Evolutionary conservation across 1,140 invertebrate species (phyloP).

Genomic region (Aradophagus sp.): DNA sequence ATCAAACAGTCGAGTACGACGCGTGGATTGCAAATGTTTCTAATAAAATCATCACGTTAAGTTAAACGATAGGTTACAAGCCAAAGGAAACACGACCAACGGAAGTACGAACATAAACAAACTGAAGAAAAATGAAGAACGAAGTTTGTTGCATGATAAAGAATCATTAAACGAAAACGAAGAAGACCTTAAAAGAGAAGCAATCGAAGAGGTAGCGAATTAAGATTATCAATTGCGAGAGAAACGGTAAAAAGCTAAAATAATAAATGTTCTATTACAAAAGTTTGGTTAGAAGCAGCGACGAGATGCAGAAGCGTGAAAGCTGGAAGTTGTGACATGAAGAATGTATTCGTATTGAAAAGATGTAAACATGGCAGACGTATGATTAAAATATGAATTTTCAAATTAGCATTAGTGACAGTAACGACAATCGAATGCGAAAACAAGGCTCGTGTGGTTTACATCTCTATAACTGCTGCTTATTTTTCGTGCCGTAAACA

Average conservation of each 20-base stretch:
- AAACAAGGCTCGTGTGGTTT: conserved; percentile 18
- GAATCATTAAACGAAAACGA: conserved; percentile 40
- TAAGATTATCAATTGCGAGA: conserved; percentile 61
- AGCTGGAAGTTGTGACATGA: conserved; percentile 63
- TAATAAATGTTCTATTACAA: conserved; percentile 58
- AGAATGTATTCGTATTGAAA: conserved; percentile 28
- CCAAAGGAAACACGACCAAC: conserved; percentile 27
- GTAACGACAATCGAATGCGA: conserved; percentile 4
- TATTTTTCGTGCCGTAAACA: conserved; percentile 9
- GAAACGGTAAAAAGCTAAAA: conserved; percentile 64
- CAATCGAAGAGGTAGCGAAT: conserved; percentile 58
- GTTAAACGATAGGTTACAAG: too few species aligned
- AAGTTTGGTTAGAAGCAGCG: conserved; percentile 66
- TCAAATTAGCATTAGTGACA: conserved; percentile 10
- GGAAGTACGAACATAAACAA: conserved; percentile 42
- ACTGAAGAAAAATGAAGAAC: conserved; percentile 9
- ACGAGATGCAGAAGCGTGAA: conserved; percentile 70
- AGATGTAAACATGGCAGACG: conserved; percentile 45
- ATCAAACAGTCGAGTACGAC: conserved; percentile 40
- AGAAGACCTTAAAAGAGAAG: conserved; percentile 45
- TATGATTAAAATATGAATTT: conserved; percentile 2
- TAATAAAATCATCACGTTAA: conserved; percentile 32
- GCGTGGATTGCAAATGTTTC: conserved; percentile 34
- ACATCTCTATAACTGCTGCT: conserved; percentile 49
- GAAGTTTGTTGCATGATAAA: too few species aligned